A percentile compares a stretch with the other conserved stretches of the same genome.
Evolutionary conservation across 2,888 invertebrate species (phyloP).

Genomic region (Archaeoteleia sp.): DNA sequence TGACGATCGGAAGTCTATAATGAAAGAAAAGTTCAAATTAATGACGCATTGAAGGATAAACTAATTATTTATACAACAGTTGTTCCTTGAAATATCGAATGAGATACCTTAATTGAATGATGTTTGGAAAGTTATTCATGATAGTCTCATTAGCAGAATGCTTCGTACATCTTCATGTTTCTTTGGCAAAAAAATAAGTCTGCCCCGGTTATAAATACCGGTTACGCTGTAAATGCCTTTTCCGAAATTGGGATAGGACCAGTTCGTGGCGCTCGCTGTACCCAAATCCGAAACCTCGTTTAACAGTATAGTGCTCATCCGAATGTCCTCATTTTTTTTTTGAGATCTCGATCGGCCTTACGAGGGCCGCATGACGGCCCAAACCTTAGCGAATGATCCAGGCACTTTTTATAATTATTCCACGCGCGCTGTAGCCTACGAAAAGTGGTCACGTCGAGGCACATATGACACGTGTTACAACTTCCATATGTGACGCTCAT

Average conservation of each 20-base stretch:
- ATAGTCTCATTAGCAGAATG: constrained; percentile 24
- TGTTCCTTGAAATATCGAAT: constrained; percentile 6
- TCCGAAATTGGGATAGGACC: constrained; percentile 59
- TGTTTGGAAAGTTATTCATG: constrained; percentile 18
- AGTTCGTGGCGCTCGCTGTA: constrained; percentile 48
- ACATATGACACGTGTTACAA: constrained; percentile 45
- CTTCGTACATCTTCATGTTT: constrained; percentile 27
- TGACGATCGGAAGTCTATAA: too few relatives aligned
- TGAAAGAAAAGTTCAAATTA: too few relatives aligned
- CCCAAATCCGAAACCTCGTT: constrained; percentile 63
- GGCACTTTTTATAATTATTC: constrained; percentile 39
- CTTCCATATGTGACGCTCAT: constrained; percentile 43
- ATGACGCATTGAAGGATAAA: too few relatives aligned
- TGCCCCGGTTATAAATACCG: constrained; percentile 42
- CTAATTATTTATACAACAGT: neutral
- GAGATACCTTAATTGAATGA: constrained; percentile 24
- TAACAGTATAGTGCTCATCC: constrained; percentile 52
- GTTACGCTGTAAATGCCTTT: constrained; percentile 38
- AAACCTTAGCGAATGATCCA: constrained; percentile 55
- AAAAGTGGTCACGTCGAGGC: constrained; percentile 39
- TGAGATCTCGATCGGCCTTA: constrained; percentile 55
- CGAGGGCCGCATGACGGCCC: constrained; percentile 64
- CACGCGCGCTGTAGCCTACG: constrained; percentile 42
- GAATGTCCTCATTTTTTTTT: constrained; percentile 68
- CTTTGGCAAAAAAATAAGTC: constrained; percentile 21